Evolutionary conservation across 2,888 invertebrate species (phyloP).

Genomic region (Bimastos eiseni): DNA sequence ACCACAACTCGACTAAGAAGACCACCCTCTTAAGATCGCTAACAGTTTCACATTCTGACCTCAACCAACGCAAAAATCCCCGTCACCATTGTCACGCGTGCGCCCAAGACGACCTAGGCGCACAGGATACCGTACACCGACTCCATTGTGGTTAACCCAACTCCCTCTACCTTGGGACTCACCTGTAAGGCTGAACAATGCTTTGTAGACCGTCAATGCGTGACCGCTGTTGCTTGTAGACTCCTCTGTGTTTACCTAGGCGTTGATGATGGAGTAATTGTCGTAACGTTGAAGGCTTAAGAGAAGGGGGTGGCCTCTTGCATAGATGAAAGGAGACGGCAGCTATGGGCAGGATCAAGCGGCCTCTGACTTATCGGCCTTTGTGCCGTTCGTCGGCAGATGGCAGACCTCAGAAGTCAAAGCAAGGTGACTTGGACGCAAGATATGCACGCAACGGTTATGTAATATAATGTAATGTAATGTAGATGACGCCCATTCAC

Average conservation of each 20-base stretch:
- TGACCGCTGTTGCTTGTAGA: not conserved
- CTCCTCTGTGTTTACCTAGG: not conserved
- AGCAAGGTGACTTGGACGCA: not conserved
- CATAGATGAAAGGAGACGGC: not conserved
- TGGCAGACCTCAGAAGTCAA: not conserved
- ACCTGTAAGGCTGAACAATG: not conserved
- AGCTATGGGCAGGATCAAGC: not conserved
- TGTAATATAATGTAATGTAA: not conserved
- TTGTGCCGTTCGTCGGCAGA: not conserved
- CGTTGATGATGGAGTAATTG: not conserved
- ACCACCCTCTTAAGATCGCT: not conserved
- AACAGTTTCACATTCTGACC: not conserved
- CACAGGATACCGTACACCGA: not conserved
- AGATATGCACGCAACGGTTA: not conserved
- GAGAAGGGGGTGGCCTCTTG: not conserved
- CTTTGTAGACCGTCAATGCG: not conserved
- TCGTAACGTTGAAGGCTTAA: not conserved
- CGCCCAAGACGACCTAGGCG: not conserved
- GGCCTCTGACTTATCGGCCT: not conserved
- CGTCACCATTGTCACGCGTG: not conserved
- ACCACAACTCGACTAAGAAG: accelerated
- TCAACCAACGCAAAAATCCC: not conserved
- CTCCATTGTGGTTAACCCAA: not conserved
- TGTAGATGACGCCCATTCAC: no score
- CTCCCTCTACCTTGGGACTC: not conserved